Base-by-base conservation (phyloP, 1,140 invertebrate genomes). In the Microvelia longipes region DNA sequence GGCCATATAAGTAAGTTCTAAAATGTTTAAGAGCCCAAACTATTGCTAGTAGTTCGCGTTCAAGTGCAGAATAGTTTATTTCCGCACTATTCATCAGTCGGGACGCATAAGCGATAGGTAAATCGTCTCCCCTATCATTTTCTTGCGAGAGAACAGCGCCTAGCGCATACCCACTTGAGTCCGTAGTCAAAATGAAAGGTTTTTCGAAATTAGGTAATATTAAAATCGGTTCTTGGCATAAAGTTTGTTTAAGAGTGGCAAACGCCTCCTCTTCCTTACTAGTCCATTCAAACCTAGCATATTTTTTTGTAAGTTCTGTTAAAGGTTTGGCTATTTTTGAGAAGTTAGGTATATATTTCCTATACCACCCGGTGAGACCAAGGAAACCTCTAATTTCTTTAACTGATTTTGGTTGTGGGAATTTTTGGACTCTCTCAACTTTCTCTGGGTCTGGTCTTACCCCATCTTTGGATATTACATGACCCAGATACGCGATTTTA, bases 31-130 rank as follows among this genome's bases (percentile, higher is more conserved):
- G 73, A 11, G 77, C 78, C 77, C 78, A 82, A 0, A 85, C 75
- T 14, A 85, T 78, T 1, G 81, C 82, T 26, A 85, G 71, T 66
- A 82, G 74, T 79, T 86, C 82, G 72, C 80, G 79, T 76, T 82
- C 78, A 29, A 77, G 74, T 1, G 73, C 72, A 11, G 68, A 66
- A 67, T 77, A 77, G 30, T 73, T 73, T 13, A 30, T 14, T 75
- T 79, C 77, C 1, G 73, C 71, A 61, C 74, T 72, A 27, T 73
- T 77, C 19, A 78, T 67, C 1, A 74, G 76, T 30, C 76, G 64
- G 1, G 71, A 75, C 0, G 74, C 73, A 67, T 73, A 79, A 19
- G 75, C 74, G 61, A 79, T 73, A 0, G 78, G 76, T 69, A 35
- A 28, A 62, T 77, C 74, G 14, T 67, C 66, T n/a, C n/a, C n/a